These are phyloP conservation scores for Halcyon badia DNA, from an alignment of 2,797 vertebrate genomes.

Conservation along the genomic window DNA sequence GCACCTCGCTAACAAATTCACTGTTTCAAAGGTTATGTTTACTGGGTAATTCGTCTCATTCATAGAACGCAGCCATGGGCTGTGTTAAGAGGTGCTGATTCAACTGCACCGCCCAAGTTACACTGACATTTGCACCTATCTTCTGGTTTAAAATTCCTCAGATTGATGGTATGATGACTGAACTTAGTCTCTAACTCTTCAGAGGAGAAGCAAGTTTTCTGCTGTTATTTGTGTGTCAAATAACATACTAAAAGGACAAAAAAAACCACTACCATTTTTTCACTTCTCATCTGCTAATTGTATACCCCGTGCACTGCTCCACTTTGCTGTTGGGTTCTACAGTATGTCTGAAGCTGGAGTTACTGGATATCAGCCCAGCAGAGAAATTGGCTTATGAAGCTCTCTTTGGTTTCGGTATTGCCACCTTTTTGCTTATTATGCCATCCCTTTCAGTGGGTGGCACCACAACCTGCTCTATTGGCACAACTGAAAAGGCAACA, in stretches of 20 bases:
- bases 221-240: background rate
- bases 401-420: background rate
- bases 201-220: background rate
- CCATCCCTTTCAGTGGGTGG: background rate
- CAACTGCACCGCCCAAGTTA: background rate
- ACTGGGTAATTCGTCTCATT: slow-evolving; percentile 1
- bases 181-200: background rate
- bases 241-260: background rate
- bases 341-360: background rate
- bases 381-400: background rate
- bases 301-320: fast-evolving
- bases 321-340: background rate
- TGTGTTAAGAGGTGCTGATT: background rate
- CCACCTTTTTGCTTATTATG: background rate
- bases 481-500: background rate
- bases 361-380: background rate
- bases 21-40: slow-evolving; percentile 17
- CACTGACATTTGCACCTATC: background rate
- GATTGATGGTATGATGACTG: background rate
- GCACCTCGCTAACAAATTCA: slow-evolving; percentile 34
- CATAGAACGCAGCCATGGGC: background rate
- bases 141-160: background rate
- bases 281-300: background rate
- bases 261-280: background rate
- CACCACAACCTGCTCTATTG: background rate